These are phyloP conservation scores for Labrus mixtus DNA, from an alignment of 2,113 vertebrate species.

Conservation along the genomic window DNA sequence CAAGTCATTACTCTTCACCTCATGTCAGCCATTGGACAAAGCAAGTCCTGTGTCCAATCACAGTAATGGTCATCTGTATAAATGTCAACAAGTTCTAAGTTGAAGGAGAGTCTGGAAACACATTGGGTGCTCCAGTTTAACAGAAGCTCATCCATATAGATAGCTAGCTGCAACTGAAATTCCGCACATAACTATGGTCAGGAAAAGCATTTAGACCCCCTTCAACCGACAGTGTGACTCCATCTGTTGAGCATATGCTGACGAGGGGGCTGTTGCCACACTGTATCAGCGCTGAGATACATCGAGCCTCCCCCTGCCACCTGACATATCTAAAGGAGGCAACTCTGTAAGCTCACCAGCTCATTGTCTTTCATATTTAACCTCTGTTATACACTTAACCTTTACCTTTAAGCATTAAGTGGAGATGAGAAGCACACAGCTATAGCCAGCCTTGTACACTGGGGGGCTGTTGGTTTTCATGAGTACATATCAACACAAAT, in stretches of 20 bases:
- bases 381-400: slow-evolving; percentile 79
- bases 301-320: slow-evolving; percentile 36
- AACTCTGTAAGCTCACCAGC: slow-evolving; percentile 63
- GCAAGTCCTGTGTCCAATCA: slow-evolving; percentile 36
- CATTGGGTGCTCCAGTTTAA: slow-evolving; percentile 38
- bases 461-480: slow-evolving; percentile 72
- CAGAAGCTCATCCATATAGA: slow-evolving; percentile 40
- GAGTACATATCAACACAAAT: slow-evolving; percentile 69
- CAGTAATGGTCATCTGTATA: slow-evolving; percentile 33
- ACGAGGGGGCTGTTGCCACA: slow-evolving; percentile 61
- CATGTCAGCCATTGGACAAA: slow-evolving; percentile 17
- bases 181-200: slow-evolving; percentile 66
- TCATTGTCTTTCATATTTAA: slow-evolving; percentile 76
- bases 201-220: slow-evolving; percentile 63
- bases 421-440: slow-evolving; percentile 30
- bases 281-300: slow-evolving; percentile 65
- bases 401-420: slow-evolving; percentile 75
- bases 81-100: slow-evolving; percentile 43
- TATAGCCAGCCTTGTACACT: slow-evolving; percentile 57
- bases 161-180: slow-evolving; percentile 48
- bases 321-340: slow-evolving; percentile 73
- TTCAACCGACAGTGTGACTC: slow-evolving; percentile 70
- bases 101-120: slow-evolving; percentile 26
- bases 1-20: slow-evolving; percentile 24
- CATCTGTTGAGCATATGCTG: slow-evolving; percentile 70